These are phyloP conservation scores for Asteroscopus sphinx DNA, from an alignment of 2,888 invertebrate species.

Conservation along the genomic window DNA sequence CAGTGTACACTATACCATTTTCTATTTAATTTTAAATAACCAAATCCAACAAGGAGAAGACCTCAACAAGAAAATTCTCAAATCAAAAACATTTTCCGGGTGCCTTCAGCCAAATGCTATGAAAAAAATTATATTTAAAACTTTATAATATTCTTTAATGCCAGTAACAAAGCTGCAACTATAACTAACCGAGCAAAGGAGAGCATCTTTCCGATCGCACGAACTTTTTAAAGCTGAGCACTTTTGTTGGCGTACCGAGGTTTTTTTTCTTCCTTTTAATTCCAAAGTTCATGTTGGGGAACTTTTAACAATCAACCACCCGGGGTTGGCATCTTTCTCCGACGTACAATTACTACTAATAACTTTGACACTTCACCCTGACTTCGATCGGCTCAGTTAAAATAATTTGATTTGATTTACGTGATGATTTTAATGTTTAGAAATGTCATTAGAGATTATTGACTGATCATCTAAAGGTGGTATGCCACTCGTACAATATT, in stretches of 20 bases:
- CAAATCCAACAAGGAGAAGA: conserved; percentile 2
- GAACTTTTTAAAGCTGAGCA: conserved; percentile 36
- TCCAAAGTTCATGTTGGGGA: conserved; percentile 43
- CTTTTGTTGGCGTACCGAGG: conserved; percentile 24
- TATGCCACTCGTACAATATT: too few relatives aligned
- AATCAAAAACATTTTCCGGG: conserved; percentile 33
- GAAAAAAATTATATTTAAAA: conserved; percentile 37
- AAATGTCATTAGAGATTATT: neutral
- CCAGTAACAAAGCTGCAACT: conserved; percentile 37
- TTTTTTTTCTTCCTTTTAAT: conserved; percentile 49
- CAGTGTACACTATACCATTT: neutral
- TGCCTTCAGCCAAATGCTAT: conserved; percentile 23
- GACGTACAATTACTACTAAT: conserved; percentile 52
- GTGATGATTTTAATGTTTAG: conserved; percentile 18
- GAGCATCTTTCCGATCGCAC: conserved; percentile 45
- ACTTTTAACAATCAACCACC: conserved; percentile 56
- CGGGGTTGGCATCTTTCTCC: conserved; percentile 15
- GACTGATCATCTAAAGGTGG: too few relatives aligned
- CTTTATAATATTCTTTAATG: conserved; percentile 22
- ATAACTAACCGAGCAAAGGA: conserved; percentile 34
- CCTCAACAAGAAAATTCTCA: conserved; percentile 24
- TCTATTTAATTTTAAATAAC: conserved; percentile 3
- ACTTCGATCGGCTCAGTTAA: conserved; percentile 44
- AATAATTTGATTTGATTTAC: conserved; percentile 40
- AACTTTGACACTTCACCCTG: conserved; percentile 49